These are phyloP conservation scores for Orius insidiosus DNA, from an alignment of 1,140 invertebrate genomes.

Conservation along the genomic window DNA sequence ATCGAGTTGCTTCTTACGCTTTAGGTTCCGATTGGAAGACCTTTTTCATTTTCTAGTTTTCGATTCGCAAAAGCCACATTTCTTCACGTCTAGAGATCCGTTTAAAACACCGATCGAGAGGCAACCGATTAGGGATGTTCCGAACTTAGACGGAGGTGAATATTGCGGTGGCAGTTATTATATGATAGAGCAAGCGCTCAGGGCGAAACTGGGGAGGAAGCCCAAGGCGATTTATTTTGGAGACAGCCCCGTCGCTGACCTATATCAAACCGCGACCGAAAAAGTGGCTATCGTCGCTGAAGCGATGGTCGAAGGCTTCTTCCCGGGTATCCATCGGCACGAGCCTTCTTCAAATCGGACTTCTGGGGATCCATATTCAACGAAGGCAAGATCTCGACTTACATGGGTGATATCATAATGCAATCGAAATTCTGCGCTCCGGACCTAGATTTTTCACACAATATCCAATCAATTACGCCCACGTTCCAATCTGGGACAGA, in stretches of 20 bases:
- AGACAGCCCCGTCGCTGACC: conserved; percentile 57
- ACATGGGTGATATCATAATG: conserved; percentile 37
- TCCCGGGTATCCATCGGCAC: conserved; percentile 29
- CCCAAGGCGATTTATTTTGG: conserved; percentile 56
- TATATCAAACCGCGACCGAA: conserved; percentile 38
- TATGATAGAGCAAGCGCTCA: neutral
- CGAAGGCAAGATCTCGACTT: conserved; percentile 28
- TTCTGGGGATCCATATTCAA: conserved; percentile 53
- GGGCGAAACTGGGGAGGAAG: conserved; percentile 24
- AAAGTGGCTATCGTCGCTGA: conserved; percentile 56
- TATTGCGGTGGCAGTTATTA: neutral
- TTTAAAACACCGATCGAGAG: conserved; percentile 19
- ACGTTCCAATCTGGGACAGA: neutral
- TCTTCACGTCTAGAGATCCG: conserved; percentile 33
- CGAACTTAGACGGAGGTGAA: conserved; percentile 40
- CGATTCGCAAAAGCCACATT: conserved; percentile 57
- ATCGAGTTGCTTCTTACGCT: conserved; percentile 39
- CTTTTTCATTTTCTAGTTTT: conserved; percentile 55
- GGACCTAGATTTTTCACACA: neutral
- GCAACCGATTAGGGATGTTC: conserved; percentile 24
- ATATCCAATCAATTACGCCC: neutral
- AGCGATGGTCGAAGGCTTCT: conserved; percentile 40
- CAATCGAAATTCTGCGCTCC: neutral
- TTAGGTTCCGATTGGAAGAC: conserved; percentile 49
- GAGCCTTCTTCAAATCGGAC: conserved; percentile 35